Percentiles rank a stretch among this genome's conserved stretches.
These are phyloP conservation scores for Nyctalus aviator DNA, from an alignment of 2,797 vertebrate species.

Conservation along the genomic window DNA sequence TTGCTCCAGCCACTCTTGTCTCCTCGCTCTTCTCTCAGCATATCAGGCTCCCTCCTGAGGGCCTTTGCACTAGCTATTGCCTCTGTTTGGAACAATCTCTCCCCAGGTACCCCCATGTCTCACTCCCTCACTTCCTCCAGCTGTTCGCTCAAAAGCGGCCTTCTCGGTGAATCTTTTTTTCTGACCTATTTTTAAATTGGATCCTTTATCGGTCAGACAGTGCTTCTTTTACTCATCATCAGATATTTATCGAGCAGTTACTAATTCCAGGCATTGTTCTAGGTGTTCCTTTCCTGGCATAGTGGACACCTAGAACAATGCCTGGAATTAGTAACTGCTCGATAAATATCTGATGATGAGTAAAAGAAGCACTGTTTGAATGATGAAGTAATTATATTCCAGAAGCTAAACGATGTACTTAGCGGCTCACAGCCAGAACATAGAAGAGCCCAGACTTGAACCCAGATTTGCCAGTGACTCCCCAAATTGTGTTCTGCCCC, in stretches of 20 bases:
- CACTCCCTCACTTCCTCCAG: slow-evolving; percentile 42
- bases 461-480: not conserved
- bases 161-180: not conserved
- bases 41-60: not conserved
- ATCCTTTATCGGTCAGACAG: not conserved
- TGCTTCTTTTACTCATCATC: not conserved
- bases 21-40: not conserved
- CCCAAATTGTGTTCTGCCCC: not conserved
- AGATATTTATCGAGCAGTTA: not conserved
- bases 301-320: not conserved
- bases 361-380: not conserved
- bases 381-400: not conserved
- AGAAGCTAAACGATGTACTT: not conserved
- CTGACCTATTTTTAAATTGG: slow-evolving; percentile 48
- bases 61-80: not conserved
- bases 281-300: not conserved
- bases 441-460: not conserved
- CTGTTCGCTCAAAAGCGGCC: not conserved
- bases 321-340: not conserved
- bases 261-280: not conserved
- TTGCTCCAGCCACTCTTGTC: not conserved
- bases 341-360: not conserved
- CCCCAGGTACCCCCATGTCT: not conserved
- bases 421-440: not conserved
- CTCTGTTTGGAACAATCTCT: not conserved